phyloP scores from a whole-genome alignment of 2,888 invertebrate species.

The Priocnemis perturbator region DNA sequence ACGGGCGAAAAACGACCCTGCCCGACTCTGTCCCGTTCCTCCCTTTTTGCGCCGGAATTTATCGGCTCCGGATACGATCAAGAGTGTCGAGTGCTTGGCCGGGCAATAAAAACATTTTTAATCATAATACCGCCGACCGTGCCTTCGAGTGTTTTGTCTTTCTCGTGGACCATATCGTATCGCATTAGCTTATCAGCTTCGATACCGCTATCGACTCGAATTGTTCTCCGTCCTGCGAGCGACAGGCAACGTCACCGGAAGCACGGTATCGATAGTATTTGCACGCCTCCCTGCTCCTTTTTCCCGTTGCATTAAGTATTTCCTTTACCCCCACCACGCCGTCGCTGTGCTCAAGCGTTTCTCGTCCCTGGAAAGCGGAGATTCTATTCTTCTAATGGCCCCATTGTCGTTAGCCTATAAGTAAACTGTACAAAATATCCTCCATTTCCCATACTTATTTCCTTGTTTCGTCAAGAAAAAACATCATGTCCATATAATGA shows the following conservation, averaged over 20 bases:
- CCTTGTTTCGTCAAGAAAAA: no score
- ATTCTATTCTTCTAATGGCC: no score
- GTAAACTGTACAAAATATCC: no score
- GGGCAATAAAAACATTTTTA: conserved; percentile 44
- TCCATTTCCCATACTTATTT: no score
- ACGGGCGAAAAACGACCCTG: no score
- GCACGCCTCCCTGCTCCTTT: conserved; percentile 45
- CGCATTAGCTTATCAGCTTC: conserved; percentile 68
- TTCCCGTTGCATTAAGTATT: conserved; percentile 3
- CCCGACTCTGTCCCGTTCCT: background rate
- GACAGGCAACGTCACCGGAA: conserved; percentile 70
- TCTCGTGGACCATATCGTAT: conserved; percentile 67
- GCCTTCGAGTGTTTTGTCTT: conserved; percentile 68
- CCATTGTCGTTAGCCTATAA: no score
- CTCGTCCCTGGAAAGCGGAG: no score
- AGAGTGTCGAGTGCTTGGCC: conserved; percentile 40
- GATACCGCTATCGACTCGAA: conserved; percentile 69
- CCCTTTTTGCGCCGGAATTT: background rate
- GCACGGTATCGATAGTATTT: conserved; percentile 58
- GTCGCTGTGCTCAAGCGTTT: no score
- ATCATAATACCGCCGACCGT: conserved; percentile 26
- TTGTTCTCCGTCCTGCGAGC: conserved; percentile 67
- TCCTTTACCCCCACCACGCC: no score
- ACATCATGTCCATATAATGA: no score
- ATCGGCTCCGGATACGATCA: background rate